phyloP scores from a whole-genome alignment of 2,797 vertebrate species.

The Siniperca undulata region DNA sequence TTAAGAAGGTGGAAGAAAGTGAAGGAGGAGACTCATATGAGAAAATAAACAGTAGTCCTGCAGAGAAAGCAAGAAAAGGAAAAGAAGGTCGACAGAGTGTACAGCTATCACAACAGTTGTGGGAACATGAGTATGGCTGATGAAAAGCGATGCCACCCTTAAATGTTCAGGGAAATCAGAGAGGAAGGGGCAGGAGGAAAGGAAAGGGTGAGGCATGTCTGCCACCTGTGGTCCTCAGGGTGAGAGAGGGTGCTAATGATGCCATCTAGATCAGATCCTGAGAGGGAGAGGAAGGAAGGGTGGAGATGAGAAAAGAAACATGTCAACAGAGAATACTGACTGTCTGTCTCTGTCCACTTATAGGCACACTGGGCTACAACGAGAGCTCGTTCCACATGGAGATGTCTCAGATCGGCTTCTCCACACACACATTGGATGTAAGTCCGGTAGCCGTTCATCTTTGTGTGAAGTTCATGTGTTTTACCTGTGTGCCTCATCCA shows the following conservation, averaged over 20 bases:
- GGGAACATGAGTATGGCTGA: conserved; percentile 37
- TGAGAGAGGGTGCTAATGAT: conserved; percentile 24
- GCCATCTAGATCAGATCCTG: conserved; percentile 34
- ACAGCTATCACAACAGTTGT: conserved; percentile 31
- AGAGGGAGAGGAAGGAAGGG: conserved; percentile 66
- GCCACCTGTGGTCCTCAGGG: conserved; percentile 52
- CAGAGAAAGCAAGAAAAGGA: conserved; percentile 27
- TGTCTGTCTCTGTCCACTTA: conserved; percentile 18
- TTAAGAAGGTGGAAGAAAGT: conserved; percentile 54
- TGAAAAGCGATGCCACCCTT: conserved; percentile 61
- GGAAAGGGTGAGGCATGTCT: conserved; percentile 53
- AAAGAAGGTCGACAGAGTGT: conserved; percentile 5
- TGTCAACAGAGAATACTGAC: conserved; percentile 33
- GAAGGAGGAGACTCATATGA: conserved; percentile 15
- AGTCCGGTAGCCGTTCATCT: conserved; percentile 43
- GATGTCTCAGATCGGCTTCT: conserved; percentile 98
- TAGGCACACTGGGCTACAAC: conserved; percentile 92
- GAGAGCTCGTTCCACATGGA: conserved; percentile 96
- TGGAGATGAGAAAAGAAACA: conserved; percentile 45
- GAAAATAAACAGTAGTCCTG: conserved; percentile 34
- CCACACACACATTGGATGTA: conserved; percentile 91
- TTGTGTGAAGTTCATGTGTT: not conserved
- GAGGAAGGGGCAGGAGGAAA: conserved; percentile 58
- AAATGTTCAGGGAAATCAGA: conserved; percentile 56
- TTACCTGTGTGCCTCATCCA: conserved; percentile 7